Evolutionary conservation across 2,888 invertebrate species (phyloP).

Genomic region (Pherbina coryleti): DNA sequence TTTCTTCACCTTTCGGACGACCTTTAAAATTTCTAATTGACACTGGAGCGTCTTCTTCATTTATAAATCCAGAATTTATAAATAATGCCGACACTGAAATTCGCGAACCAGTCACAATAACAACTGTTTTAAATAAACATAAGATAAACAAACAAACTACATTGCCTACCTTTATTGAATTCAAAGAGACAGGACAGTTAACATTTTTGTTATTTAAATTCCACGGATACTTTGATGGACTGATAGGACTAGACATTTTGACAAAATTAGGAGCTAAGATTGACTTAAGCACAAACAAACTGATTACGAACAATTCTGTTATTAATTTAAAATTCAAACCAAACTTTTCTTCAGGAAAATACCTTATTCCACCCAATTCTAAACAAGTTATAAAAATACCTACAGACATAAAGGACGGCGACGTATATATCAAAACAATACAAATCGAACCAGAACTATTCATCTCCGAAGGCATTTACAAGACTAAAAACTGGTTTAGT

Average conservation of each 20-base stretch:
- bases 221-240: slow-evolving; percentile 45
- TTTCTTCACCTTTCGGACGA: background rate
- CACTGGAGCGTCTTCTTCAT: slow-evolving; percentile 40
- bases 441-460: background rate
- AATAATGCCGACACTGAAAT: slow-evolving; percentile 17
- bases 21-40: slow-evolving; percentile 35
- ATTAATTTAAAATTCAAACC: slow-evolving; percentile 29
- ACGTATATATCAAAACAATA: background rate
- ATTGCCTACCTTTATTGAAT: slow-evolving; percentile 33
- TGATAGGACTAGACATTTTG: slow-evolving; percentile 44
- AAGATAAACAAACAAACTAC: slow-evolving; percentile 24
- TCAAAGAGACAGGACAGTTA: slow-evolving; percentile 22
- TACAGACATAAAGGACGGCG: slow-evolving; percentile 5
- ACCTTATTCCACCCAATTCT: slow-evolving; percentile 10
- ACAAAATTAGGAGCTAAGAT: slow-evolving; percentile 36
- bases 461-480: background rate
- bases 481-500: background rate
- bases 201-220: slow-evolving; percentile 43
- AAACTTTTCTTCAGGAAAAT: slow-evolving; percentile 26
- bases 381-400: slow-evolving; percentile 30
- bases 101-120: slow-evolving; percentile 34
- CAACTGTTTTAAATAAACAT: slow-evolving; percentile 34
- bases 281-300: slow-evolving; percentile 33
- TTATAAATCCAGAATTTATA: slow-evolving; percentile 43
- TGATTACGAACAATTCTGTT: slow-evolving; percentile 29